These are phyloP conservation scores for Agonum fuliginosum DNA, from an alignment of 2,888 invertebrate species.

Conservation along the genomic window DNA sequence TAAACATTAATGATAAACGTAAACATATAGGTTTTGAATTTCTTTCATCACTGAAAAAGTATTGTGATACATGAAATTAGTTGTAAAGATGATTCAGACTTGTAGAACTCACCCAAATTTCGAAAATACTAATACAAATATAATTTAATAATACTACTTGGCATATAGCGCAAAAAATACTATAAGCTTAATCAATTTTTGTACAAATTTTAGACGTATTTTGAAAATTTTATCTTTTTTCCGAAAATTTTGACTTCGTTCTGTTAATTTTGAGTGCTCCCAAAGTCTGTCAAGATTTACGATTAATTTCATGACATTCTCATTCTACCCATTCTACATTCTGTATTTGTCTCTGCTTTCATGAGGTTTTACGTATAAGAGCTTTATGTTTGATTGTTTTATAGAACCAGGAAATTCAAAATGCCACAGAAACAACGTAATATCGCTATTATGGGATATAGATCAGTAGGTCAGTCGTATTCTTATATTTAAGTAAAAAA, in stretches of 20 bases:
- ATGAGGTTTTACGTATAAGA: conserved; percentile 17
- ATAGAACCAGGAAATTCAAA: conserved; percentile 54
- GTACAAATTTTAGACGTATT: no score
- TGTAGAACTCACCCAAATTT: conserved; percentile 10
- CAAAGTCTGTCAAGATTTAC: conserved; percentile 12
- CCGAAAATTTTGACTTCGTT: conserved; percentile 14
- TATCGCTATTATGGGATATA: conserved; percentile 73
- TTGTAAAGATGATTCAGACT: not conserved
- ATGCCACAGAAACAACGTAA: conserved; percentile 73
- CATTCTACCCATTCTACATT: no score
- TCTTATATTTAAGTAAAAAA: conserved; percentile 22
- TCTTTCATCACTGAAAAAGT: not conserved
- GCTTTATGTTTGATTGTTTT: conserved; percentile 32
- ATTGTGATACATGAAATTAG: not conserved
- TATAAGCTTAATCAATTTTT: no score
- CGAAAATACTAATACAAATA: not conserved
- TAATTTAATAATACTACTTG: not conserved
- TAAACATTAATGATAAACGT: no score
- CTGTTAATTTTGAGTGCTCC: not conserved
- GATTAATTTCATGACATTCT: conserved; percentile 30
- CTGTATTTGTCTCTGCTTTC: conserved; percentile 14
- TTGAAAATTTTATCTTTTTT: no score
- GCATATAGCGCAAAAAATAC: not conserved
- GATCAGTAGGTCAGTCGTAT: conserved; percentile 70
- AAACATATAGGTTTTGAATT: no score